Conservation (phyloP, 2,113 vertebrate genomes). For the Thermophis baileyi region DNA sequence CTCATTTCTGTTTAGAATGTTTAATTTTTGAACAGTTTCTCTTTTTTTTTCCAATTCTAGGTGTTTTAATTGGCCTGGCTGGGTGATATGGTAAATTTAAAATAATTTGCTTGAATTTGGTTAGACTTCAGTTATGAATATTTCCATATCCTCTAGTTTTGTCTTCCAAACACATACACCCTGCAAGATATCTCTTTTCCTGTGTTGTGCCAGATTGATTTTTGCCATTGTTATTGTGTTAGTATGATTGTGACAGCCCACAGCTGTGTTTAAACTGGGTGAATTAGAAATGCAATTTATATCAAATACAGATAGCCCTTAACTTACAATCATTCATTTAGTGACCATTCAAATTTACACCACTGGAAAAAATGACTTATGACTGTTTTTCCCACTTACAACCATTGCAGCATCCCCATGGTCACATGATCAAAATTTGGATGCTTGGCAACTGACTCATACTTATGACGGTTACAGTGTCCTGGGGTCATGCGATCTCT, state of each 20-base stretch:
- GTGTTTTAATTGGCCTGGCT: not conserved
- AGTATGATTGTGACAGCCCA: not conserved
- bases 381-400: too few species aligned
- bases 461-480: too few species aligned
- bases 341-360: too few species aligned
- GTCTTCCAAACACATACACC: not conserved
- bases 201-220: not conserved
- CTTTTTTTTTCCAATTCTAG: not conserved
- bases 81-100: not conserved
- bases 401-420: too few species aligned
- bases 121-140: not conserved
- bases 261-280: not conserved
- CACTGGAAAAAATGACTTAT: too few species aligned
- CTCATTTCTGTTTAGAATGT: not conserved
- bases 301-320: not conserved
- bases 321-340: too few species aligned
- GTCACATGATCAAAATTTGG: too few species aligned
- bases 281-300: not conserved
- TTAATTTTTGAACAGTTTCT: not conserved
- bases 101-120: not conserved
- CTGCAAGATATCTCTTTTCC: not conserved
- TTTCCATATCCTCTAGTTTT: not conserved
- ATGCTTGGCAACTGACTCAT: too few species aligned
- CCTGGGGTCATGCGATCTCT: too few species aligned
- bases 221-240: not conserved